Evolutionary conservation across 2,888 invertebrate species (phyloP), one percentile per base, ranked within the genome.

Genomic region (Halictus ligatus): DNA sequence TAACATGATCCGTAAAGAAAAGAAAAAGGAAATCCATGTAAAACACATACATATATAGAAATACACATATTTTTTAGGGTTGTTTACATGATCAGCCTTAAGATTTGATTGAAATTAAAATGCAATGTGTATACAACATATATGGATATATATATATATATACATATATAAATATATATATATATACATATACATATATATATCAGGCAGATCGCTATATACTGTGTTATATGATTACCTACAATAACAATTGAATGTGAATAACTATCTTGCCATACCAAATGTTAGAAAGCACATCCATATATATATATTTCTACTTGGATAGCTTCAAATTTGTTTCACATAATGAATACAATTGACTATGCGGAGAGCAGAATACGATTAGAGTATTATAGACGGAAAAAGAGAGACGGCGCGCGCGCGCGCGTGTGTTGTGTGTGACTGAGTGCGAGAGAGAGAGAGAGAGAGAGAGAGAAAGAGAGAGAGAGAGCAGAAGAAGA

Each of bases 71-170:
- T 95, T 95, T 95, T 95, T 95, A 95, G 95, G 95, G 94, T 95
- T 94, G 95, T 95, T 95, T 95, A 95, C 95, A 95, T 94, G 93
- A 94, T 94, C 95, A 95, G 95, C 95, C 95, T 95, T 95, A 95
- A 93, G 92, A 93, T 93, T 94, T 92, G 91, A 94, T 94, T 94
- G 91, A 87, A 83, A 93, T 89, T 92, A 92, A 92, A 89, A 90
- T 90, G 89, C 88, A 89, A 91, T 89, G 89, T 91, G 86, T 87
- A 92, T 89, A 88, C 86, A 87, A 89, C 83, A 85, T 87, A 88
- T 89, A 89, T 78, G 84, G 86, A 90, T 81, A 89, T 58, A 58
- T 58, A 58, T 58, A 58, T 58, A 12, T 10, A n/a, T 54, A 54
- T 21, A 54, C 21, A 54, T 8, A 54, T 54, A 21, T 54, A 21